Evolutionary conservation across 2,797 vertebrate genomes (phyloP).

Genomic region (Coccyzus lansbergi): DNA sequence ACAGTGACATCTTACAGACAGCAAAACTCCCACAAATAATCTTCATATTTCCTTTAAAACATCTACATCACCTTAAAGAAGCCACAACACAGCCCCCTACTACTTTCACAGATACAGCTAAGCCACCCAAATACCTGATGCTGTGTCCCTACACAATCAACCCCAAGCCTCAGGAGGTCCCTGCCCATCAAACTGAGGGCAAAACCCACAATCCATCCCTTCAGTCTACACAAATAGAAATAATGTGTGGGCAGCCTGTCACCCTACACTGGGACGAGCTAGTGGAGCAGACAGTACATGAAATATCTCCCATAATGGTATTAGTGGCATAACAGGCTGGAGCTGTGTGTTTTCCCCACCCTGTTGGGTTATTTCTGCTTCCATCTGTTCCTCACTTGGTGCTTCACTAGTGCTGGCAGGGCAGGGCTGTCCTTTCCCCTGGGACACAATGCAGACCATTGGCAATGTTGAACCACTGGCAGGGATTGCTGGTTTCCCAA

Average conservation of each 20-base stretch:
- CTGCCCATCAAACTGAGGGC: background rate
- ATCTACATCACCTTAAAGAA: background rate
- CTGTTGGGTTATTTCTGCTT: background rate
- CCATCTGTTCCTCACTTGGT: background rate
- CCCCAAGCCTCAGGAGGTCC: background rate
- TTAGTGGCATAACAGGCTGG: background rate
- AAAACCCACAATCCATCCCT: background rate
- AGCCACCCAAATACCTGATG: background rate
- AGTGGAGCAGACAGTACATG: fast-evolving
- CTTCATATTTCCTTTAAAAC: background rate
- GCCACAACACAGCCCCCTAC: background rate
- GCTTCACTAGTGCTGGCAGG: background rate
- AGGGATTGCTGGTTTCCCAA: background rate
- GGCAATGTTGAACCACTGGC: fast-evolving
- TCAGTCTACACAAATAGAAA: background rate
- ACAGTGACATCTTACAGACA: background rate
- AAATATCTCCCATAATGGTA: background rate
- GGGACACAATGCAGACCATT: fast-evolving
- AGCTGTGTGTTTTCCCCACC: background rate
- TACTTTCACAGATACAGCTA: background rate
- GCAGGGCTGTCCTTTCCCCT: background rate
- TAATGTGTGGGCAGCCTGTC: fast-evolving
- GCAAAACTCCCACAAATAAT: background rate
- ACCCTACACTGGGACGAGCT: background rate
- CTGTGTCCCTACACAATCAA: background rate